Base-by-base conservation (phyloP, 2,888 invertebrate species). In the Keiferia lycopersicella region DNA sequence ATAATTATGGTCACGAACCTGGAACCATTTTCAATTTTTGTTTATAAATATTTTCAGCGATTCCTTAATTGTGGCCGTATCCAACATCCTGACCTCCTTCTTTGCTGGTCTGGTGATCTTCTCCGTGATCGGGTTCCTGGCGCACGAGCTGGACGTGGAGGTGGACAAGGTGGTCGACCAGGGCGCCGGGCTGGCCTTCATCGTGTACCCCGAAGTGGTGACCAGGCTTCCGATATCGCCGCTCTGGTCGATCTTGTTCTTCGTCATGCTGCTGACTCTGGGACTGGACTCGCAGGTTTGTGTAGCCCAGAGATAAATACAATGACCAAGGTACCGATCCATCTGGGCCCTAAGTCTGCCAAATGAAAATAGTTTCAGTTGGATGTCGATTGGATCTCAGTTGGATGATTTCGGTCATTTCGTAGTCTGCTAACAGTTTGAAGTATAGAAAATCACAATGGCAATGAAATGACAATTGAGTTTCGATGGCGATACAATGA, bases 121-220 rank as follows among this genome's bases (percentile, higher is more conserved):
- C 81, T 95, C 96, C 0, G 95, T 96, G 26, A 95, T 96, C 73
- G 97, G 96, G 4, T 96, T 96, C 84, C 88, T 96, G 76, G 96
- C 96, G 0, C 94, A 96, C 71, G 95, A 96, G 77, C 87, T 96
- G 59, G 90, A 94, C 57, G 95, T 96, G 3, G 78, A 75, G 7
- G 95, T 96, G 1, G 94, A 94, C 58, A 92, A 94, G 53, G 96
- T 96, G 62, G 95, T 95, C n/a, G 95, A 90, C 73, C 94, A 96
- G 77, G 96, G 95, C 0, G 95, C 96, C 18, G 96, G 96, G 7
- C 83, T 97, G 68, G 96, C 96, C 0, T 97, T 97, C 77, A 95
- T 97, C 66, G 96, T 96, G n/a, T 96, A 96, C 79, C 96, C 97
- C 0, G 97, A 97, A 86, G 94, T 95, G 66, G 95, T 97, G 0